A percentile compares a stretch with the other conserved stretches of the same genome.
These are phyloP conservation scores for Ladona fulva DNA, from an alignment of 1,140 invertebrate species.

Conservation along the genomic window DNA sequence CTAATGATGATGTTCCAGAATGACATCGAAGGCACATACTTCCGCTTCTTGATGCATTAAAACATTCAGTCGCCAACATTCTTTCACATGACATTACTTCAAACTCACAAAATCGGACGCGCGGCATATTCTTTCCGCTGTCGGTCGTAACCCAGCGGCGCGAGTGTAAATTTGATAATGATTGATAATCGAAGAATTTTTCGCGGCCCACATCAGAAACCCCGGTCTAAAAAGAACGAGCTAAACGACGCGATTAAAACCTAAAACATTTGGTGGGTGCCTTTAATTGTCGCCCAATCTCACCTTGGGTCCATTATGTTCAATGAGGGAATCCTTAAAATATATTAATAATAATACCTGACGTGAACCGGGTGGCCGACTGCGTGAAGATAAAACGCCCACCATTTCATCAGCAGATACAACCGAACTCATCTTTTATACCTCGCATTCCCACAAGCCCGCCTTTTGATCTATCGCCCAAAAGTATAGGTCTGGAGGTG, in stretches of 20 bases:
- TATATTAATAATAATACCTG: background rate
- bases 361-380: background rate
- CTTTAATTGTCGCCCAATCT: background rate
- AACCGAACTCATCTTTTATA: background rate
- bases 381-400: background rate
- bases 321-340: background rate
- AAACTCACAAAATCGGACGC: no score
- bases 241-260: background rate
- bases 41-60: no score
- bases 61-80: no score
- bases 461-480: conserved; percentile 7
- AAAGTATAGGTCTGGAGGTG: background rate
- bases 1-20: no score
- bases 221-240: background rate
- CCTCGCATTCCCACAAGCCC: background rate
- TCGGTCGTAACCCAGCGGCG: no score
- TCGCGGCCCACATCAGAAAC: no score
- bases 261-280: background rate
- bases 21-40: no score
- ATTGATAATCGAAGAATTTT: no score
- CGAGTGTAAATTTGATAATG: no score
- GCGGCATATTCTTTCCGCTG: no score
- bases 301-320: background rate
- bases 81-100: no score
- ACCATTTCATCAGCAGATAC: conserved; percentile 9